Percentiles rank a stretch among this genome's conserved stretches.
phyloP scores from a whole-genome alignment of 2,888 invertebrate species.

The Tipula unca region DNA sequence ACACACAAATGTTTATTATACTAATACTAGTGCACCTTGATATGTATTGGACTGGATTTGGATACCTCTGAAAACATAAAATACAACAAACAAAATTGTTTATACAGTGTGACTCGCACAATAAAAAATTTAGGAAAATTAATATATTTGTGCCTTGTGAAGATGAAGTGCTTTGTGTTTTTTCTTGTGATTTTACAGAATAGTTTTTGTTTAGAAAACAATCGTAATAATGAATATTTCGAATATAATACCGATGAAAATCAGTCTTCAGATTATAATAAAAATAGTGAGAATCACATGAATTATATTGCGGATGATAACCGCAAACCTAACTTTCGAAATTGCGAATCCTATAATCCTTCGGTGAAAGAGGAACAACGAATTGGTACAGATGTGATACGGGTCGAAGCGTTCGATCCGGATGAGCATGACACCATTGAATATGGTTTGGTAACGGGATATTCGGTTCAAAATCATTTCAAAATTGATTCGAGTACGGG shows the following conservation, averaged over 20 bases:
- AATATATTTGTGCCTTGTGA: neutral
- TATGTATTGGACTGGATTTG: neutral
- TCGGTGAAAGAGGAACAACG: slow-evolving; percentile 71
- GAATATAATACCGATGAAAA: neutral
- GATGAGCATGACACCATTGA: slow-evolving; percentile 71
- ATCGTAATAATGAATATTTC: neutral
- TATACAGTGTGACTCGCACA: neutral
- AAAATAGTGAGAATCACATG: neutral
- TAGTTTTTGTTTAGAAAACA: neutral
- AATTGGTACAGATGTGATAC: slow-evolving; percentile 63
- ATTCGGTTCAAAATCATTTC: slow-evolving; percentile 67
- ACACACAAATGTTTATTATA: neutral
- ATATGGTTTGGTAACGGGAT: slow-evolving; percentile 72
- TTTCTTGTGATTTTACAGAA: neutral
- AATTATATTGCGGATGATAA: slow-evolving; percentile 46
- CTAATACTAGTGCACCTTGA: neutral
- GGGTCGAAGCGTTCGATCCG: slow-evolving; percentile 42
- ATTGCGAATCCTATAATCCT: slow-evolving; percentile 75
- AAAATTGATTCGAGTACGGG: slow-evolving; percentile 70
- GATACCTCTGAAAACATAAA: neutral
- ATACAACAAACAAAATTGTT: neutral
- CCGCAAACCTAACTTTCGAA: slow-evolving; percentile 79
- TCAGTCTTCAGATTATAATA: neutral
- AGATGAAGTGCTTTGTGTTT: neutral
- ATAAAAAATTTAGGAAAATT: neutral